Evolutionary conservation across 2,888 invertebrate species (phyloP).

Genomic region (Tinea pellionella): DNA sequence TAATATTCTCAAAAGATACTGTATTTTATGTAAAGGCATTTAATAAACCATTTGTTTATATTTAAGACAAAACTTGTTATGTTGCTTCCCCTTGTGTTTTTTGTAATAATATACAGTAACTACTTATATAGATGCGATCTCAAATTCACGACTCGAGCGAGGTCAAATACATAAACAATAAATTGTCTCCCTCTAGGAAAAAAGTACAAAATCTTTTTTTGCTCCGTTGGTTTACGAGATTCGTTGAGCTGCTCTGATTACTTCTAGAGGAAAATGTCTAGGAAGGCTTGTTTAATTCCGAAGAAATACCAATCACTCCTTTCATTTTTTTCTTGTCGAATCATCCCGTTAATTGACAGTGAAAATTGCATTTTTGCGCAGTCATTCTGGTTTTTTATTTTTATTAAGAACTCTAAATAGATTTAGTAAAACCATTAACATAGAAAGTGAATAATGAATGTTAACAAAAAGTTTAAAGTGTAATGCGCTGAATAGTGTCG

Average conservation of each 20-base stretch:
- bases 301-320: slow-evolving; percentile 2
- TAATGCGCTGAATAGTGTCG: background rate
- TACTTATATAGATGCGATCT: background rate
- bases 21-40: background rate
- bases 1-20: background rate
- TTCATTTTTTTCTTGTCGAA: slow-evolving; percentile 1
- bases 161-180: slow-evolving; percentile 56
- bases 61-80: background rate
- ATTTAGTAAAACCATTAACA: slow-evolving; percentile 1
- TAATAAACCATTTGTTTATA: background rate
- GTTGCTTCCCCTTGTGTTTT: background rate
- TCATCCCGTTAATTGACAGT: slow-evolving; percentile 4
- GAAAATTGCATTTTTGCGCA: slow-evolving; percentile 7
- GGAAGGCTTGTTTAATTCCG: slow-evolving; percentile 11
- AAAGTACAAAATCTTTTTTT: slow-evolving; percentile 36
- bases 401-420: background rate
- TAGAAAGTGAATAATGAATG: background rate
- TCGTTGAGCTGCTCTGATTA: slow-evolving; percentile 39
- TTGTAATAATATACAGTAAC: background rate
- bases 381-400: background rate
- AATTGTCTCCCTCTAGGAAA: slow-evolving; percentile 42
- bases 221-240: slow-evolving; percentile 28
- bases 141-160: slow-evolving; percentile 28
- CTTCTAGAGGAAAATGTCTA: slow-evolving; percentile 25
- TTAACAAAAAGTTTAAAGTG: slow-evolving; percentile 1